Conservation (phyloP, 2,888 invertebrate genomes). For the Hyles lineata region DNA sequence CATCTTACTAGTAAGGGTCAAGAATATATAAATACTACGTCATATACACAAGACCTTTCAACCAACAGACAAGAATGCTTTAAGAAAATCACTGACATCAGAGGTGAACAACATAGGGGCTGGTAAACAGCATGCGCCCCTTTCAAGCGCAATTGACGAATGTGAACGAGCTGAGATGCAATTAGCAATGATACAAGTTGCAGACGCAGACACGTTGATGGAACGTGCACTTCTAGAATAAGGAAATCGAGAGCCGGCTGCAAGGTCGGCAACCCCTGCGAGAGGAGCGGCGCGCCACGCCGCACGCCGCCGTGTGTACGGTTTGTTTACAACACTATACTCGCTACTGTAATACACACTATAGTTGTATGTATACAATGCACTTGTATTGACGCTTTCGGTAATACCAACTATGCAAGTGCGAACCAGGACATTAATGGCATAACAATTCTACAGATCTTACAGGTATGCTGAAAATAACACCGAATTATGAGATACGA, state of each 20-base stretch:
- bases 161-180: conserved; percentile 6
- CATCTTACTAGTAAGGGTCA: not conserved
- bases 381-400: not conserved
- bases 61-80: not conserved
- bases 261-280: conserved; percentile 38
- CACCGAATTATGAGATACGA: too few relatives aligned
- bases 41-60: not conserved
- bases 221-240: conserved; percentile 42
- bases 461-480: too few relatives aligned
- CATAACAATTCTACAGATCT: too few relatives aligned
- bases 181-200: conserved; percentile 27
- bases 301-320: conserved; percentile 11
- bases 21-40: not conserved
- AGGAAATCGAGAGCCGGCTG: conserved; percentile 35
- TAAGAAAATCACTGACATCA: not conserved
- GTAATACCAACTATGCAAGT: too few relatives aligned
- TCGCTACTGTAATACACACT: not conserved
- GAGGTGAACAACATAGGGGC: not conserved
- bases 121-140: not conserved
- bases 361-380: not conserved
- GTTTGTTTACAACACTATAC: conserved; percentile 14
- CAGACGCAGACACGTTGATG: conserved; percentile 29
- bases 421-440: too few relatives aligned
- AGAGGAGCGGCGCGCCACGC: not conserved
- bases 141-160: conserved; percentile 2